phyloP scores from a whole-genome alignment of 2,113 vertebrate genomes.

The Gobius niger region DNA sequence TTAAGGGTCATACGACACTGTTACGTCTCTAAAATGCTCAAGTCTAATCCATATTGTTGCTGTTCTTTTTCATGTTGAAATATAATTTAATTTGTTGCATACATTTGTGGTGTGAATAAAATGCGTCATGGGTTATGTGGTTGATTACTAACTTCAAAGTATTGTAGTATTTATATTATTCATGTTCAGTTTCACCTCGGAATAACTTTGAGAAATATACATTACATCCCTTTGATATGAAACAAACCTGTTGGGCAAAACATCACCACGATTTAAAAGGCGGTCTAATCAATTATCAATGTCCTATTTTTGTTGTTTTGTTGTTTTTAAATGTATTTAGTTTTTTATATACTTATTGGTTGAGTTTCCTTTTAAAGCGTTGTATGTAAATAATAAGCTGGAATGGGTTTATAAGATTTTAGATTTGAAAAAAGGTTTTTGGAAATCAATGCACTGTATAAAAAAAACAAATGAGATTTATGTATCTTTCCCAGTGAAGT shows the following conservation, averaged over 20 bases:
- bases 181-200: background rate
- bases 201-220: background rate
- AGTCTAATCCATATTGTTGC: background rate
- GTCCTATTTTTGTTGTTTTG: background rate
- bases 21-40: constrained; percentile 38
- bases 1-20: constrained; percentile 36
- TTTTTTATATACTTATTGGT: constrained; percentile 33
- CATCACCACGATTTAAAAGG: background rate
- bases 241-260: background rate
- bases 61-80: constrained; percentile 11
- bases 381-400: constrained; percentile 72
- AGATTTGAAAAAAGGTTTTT: constrained; percentile 51
- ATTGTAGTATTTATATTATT: constrained; percentile 17
- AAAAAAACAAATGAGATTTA: constrained; percentile 59
- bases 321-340: background rate
- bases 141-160: constrained; percentile 32
- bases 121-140: constrained; percentile 30
- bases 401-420: constrained; percentile 64
- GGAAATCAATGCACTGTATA: constrained; percentile 61
- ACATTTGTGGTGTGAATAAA: constrained; percentile 45
- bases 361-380: constrained; percentile 51
- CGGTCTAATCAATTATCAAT: background rate
- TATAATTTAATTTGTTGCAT: constrained; percentile 32
- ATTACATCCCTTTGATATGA: background rate
- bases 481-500: constrained; percentile 56